These are phyloP conservation scores for Xenops minutus DNA, from an alignment of 2,797 vertebrate genomes.

Conservation along the genomic window DNA sequence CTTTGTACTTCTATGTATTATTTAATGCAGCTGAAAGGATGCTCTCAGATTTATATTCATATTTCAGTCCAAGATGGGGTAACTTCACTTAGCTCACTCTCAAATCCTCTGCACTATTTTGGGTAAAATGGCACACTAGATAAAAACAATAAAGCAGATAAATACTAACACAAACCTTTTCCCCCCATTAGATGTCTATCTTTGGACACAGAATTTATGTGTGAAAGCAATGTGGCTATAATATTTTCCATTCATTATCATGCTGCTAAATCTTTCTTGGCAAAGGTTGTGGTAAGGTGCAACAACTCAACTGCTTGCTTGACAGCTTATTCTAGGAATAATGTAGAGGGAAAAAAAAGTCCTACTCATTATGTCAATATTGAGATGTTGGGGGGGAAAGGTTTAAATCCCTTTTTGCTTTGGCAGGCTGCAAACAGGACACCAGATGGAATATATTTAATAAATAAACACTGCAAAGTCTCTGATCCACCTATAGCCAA, in stretches of 20 bases:
- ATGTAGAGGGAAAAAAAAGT: neutral
- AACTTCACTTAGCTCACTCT: neutral
- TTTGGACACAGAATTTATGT: neutral
- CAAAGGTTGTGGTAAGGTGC: neutral
- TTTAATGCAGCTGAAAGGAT: neutral
- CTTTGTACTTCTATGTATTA: neutral
- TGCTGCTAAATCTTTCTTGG: slow-evolving; percentile 19
- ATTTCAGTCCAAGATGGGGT: neutral
- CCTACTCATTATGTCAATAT: slow-evolving; percentile 10
- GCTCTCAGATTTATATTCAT: neutral
- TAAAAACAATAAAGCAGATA: neutral
- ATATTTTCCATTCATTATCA: slow-evolving; percentile 35
- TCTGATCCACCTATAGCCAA: slow-evolving; percentile 15
- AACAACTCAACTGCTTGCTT: slow-evolving; percentile 3
- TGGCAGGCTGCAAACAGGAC: slow-evolving; percentile 23
- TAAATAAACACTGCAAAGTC: slow-evolving; percentile 40
- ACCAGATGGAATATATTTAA: slow-evolving; percentile 25
- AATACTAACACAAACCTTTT: neutral
- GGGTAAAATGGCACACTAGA: neutral
- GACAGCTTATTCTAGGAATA: slow-evolving; percentile 38
- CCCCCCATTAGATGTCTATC: neutral
- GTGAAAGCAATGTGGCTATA: slow-evolving; percentile 17
- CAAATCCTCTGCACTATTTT: neutral
- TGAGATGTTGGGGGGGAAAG: neutral
- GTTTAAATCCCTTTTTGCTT: neutral